Conservation (phyloP, 2,888 invertebrate genomes). For the Calliphora vomitoria region DNA sequence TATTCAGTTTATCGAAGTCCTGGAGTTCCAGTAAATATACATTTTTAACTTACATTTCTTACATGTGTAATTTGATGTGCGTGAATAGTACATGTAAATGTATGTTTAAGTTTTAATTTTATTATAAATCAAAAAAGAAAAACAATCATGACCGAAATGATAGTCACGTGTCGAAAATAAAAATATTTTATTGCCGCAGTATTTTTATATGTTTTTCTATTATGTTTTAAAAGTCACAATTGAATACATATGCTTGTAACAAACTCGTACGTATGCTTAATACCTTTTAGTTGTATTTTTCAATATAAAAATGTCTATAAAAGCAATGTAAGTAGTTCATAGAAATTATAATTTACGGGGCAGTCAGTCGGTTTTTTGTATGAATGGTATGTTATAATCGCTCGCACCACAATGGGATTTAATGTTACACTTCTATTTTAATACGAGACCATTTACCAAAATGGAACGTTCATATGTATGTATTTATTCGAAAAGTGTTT, state of each 20-base stretch:
- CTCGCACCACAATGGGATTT: neutral
- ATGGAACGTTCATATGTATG: too few species aligned
- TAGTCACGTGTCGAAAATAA: constrained; percentile 41
- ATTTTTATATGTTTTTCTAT: neutral
- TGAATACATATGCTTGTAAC: constrained; percentile 3
- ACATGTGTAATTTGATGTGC: neutral
- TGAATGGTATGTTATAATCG: neutral
- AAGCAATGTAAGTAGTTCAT: neutral
- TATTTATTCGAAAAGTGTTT: neutral
- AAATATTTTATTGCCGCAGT: constrained; percentile 25
- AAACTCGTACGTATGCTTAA: neutral
- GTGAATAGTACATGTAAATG: neutral
- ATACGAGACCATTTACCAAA: neutral
- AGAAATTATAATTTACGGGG: neutral
- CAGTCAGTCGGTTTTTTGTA: neutral
- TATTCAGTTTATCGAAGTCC: too few species aligned
- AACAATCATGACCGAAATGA: neutral
- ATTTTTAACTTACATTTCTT: neutral
- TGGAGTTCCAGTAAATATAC: neutral
- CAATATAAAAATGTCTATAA: neutral
- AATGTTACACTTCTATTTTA: neutral
- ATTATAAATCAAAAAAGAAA: neutral
- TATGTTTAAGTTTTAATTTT: neutral
- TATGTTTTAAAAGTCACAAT: neutral
- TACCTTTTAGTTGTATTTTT: neutral